Evolutionary conservation across 2,797 vertebrate genomes (phyloP).

Genomic region (Semaprochilodus insignis): DNA sequence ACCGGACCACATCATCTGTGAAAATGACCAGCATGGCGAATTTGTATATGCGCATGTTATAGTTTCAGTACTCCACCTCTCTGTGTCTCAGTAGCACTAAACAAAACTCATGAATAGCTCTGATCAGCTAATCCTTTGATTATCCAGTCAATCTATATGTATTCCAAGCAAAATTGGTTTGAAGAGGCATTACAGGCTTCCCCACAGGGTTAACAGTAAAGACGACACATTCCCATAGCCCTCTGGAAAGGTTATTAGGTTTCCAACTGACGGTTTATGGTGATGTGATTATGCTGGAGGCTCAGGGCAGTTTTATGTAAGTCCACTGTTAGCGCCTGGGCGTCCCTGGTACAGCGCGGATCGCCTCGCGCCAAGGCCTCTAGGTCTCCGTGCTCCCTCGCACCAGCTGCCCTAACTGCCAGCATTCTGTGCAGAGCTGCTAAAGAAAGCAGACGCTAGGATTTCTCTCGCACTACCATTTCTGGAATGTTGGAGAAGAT

Average conservation of each 20-base stretch:
- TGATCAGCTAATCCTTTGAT: background rate
- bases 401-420: constrained; percentile 38
- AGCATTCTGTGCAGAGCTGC: constrained; percentile 24
- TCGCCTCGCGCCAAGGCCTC: constrained; percentile 53
- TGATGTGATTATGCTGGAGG: constrained; percentile 51
- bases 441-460: constrained; percentile 12
- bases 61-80: too few relatives aligned
- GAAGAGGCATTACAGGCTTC: too few relatives aligned
- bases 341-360: constrained; percentile 66
- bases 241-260: constrained; percentile 15
- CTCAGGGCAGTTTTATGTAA: constrained; percentile 60
- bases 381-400: constrained; percentile 37
- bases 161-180: background rate
- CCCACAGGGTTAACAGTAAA: background rate
- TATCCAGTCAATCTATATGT: background rate
- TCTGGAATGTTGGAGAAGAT: background rate
- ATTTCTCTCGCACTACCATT: background rate
- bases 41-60: too few relatives aligned
- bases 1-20: too few relatives aligned
- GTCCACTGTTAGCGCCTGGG: constrained; percentile 58
- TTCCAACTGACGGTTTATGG: constrained; percentile 37
- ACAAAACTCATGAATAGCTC: background rate
- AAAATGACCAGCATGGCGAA: too few relatives aligned
- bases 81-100: background rate
- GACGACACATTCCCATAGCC: background rate